Evolutionary conservation across 2,113 vertebrate species (phyloP), one percentile per base, ranked within the genome.

Genomic region (Ammodytes marinus): DNA sequence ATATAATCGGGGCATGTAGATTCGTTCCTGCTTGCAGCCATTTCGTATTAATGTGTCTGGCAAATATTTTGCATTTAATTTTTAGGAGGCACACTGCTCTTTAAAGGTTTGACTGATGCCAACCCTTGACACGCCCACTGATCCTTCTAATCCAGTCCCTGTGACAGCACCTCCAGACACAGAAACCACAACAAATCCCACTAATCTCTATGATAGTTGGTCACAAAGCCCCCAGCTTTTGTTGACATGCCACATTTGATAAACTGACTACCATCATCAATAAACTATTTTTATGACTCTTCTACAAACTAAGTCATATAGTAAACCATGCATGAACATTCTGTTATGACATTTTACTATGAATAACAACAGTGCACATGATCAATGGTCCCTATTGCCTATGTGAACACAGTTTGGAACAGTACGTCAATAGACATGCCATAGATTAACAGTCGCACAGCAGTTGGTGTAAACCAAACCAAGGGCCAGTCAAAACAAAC

Each of bases 401-500:
- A 69, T 83, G 79, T 80, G 71, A 90, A 80, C 65, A 71, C 60
- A 79, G 68, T 49, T 73, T 80, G 67, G 58, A 89, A 64, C 57
- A 80, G 54, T 66, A 72, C 54, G 50, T 86, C 86, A 89, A 85
- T 83, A 87, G 86, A 85, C 74, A 74, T 58, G 79, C 80, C 70
- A 81, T 86, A 88, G 77, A 93, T 90, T 89, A 84, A 87, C 79
- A 90, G 88, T 82, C 59, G 43, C n/a, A 8, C 70, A 77, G 84
- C 60, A 83, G 81, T 74, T 88, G 53, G 70, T 69, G 70, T 91
- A 91, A 88, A 90, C 86, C 57, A 67, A 74, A 74, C 17, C 19
- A 49, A 76, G 74, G 57, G 82, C 80, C 86, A 86, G 80, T 85
- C 77, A 88, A 88, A 94, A 91, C 83, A 92, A 88, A 90, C 47